Evolutionary conservation across 2,888 invertebrate species (phyloP).

Genomic region (Harpagoxenus sublaevis): DNA sequence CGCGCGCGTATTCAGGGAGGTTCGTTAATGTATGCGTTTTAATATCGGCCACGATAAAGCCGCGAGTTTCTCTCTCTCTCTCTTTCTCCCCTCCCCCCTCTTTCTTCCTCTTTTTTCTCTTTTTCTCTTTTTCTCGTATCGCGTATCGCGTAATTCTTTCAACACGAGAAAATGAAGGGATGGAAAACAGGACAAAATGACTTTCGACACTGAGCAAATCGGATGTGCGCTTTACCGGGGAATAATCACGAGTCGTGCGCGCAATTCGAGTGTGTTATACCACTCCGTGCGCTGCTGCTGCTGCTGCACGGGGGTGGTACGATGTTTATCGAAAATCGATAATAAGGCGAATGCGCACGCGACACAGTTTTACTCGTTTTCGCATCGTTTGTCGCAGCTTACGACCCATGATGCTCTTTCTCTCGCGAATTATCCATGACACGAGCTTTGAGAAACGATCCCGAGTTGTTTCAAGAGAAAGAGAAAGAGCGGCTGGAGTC

Average conservation of each 20-base stretch:
- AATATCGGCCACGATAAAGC: slow-evolving; percentile 78
- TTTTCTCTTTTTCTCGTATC: background rate
- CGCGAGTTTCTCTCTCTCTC: slow-evolving; percentile 37
- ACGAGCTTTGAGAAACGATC: slow-evolving; percentile 31
- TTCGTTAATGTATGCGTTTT: slow-evolving; percentile 76
- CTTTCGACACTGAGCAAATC: slow-evolving; percentile 41
- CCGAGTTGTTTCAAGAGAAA: slow-evolving; percentile 16
- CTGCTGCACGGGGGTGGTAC: background rate
- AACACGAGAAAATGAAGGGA: slow-evolving; percentile 8
- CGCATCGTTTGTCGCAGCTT: slow-evolving; percentile 45
- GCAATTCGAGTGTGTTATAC: slow-evolving; percentile 56
- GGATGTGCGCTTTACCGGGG: slow-evolving; percentile 49
- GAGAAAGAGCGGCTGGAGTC: background rate
- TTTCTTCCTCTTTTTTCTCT: background rate
- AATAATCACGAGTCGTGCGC: slow-evolving; percentile 38
- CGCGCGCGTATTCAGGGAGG: slow-evolving; percentile 70
- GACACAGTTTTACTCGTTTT: slow-evolving; percentile 50
- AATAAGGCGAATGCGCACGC: slow-evolving; percentile 47
- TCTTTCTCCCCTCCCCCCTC: background rate
- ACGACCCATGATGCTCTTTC: slow-evolving; percentile 44
- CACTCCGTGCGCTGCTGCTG: background rate
- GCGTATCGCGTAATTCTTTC: slow-evolving; percentile 28
- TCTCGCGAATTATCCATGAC: slow-evolving; percentile 36
- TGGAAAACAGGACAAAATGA: slow-evolving; percentile 27
- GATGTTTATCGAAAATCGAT: slow-evolving; percentile 59